Conservation (phyloP, 2,113 vertebrate genomes). For the Sakesphorus luctuosus region DNA sequence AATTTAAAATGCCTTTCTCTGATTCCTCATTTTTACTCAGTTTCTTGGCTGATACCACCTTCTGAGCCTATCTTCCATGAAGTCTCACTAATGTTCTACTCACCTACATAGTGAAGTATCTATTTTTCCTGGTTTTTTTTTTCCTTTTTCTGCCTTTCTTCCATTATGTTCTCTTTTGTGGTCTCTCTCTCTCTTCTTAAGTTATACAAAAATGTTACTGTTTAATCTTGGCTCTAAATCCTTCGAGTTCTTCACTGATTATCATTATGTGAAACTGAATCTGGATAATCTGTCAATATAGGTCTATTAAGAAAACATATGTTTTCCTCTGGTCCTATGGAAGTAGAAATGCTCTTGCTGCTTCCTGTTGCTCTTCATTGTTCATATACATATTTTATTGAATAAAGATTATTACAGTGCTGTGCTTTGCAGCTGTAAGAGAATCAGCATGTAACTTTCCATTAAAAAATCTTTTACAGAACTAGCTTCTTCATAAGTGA, state of each 20-base stretch:
- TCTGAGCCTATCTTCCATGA: neutral
- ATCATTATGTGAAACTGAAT: neutral
- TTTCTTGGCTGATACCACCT: neutral
- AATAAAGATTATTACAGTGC: neutral
- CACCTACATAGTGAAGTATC: neutral
- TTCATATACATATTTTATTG: neutral
- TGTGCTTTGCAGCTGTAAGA: neutral
- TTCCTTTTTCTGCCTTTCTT: accelerated
- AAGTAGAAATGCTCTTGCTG: neutral
- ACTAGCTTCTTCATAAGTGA: neutral
- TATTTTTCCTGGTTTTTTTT: neutral
- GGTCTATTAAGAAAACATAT: neutral
- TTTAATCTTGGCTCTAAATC: neutral
- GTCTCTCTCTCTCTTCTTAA: neutral
- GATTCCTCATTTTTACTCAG: neutral
- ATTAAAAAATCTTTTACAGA: neutral
- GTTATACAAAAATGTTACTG: neutral
- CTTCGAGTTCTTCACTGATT: neutral
- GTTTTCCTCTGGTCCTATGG: neutral
- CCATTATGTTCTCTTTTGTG: neutral
- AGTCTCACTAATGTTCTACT: neutral
- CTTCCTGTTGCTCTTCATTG: neutral
- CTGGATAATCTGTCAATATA: neutral
- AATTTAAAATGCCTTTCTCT: neutral
- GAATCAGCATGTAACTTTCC: neutral